Conservation (phyloP, 2,888 invertebrate species). For the Ctenicera cuprea region DNA sequence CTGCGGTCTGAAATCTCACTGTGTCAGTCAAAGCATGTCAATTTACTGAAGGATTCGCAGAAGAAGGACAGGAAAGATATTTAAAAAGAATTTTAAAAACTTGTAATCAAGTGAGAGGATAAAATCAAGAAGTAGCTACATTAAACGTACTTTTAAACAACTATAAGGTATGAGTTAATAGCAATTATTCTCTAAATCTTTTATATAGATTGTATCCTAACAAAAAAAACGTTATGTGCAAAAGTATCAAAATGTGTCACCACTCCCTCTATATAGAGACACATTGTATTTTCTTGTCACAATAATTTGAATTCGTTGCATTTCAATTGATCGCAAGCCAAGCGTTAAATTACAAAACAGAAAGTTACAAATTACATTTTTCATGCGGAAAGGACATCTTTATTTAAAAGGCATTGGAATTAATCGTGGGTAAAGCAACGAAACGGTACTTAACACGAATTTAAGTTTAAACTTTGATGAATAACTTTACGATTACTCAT, state of each 20-base stretch:
- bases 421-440: slow-evolving; percentile 40
- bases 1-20: slow-evolving; percentile 37
- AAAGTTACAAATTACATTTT: slow-evolving; percentile 41
- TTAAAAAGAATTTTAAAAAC: slow-evolving; percentile 15
- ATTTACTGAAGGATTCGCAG: slow-evolving; percentile 44
- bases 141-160: no score
- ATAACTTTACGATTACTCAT: slow-evolving; percentile 28
- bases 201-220: no score
- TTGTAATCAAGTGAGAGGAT: no score
- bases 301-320: slow-evolving; percentile 40
- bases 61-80: slow-evolving; percentile 30
- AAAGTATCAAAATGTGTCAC: background rate
- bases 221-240: background rate
- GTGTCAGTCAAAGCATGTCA: slow-evolving; percentile 31
- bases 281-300: slow-evolving; percentile 33
- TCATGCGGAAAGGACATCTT: slow-evolving; percentile 44
- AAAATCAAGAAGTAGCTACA: no score
- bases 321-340: slow-evolving; percentile 33
- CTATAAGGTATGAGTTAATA: no score
- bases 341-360: slow-evolving; percentile 40
- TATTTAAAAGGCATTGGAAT: slow-evolving; percentile 35
- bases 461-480: slow-evolving; percentile 26
- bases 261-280: background rate
- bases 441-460: slow-evolving; percentile 20
- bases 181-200: no score